Percentiles rank a stretch among this genome's conserved stretches.
These are phyloP conservation scores for Urechis unicinctus DNA, from an alignment of 2,888 invertebrate species.

Conservation along the genomic window DNA sequence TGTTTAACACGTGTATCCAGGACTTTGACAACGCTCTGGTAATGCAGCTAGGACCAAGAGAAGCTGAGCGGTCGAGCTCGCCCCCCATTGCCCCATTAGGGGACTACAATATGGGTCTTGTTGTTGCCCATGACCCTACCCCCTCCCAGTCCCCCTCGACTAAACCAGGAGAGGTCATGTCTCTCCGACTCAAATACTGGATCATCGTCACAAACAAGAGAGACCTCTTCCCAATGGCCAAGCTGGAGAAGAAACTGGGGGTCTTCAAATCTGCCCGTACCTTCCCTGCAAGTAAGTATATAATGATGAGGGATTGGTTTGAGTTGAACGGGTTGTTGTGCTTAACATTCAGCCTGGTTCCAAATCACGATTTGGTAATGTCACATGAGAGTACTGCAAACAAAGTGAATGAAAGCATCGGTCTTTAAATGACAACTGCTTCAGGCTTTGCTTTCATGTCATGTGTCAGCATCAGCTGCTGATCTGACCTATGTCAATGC, in stretches of 20 bases:
- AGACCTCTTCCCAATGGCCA: conserved; percentile 34
- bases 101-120: conserved; percentile 61
- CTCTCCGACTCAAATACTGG: conserved; percentile 58
- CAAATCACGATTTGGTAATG: too few relatives aligned
- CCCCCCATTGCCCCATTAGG: not conserved
- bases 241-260: conserved; percentile 58
- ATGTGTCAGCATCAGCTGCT: too few relatives aligned
- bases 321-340: too few relatives aligned
- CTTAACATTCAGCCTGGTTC: too few relatives aligned
- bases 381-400: too few relatives aligned
- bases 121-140: conserved; percentile 59
- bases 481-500: too few relatives aligned
- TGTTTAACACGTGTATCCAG: too few relatives aligned
- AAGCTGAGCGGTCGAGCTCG: not conserved
- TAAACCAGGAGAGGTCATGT: too few relatives aligned
- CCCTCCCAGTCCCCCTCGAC: not conserved
- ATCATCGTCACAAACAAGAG: conserved; percentile 57
- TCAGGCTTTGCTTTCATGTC: too few relatives aligned
- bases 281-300: conserved; percentile 13
- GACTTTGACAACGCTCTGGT: conserved; percentile 62
- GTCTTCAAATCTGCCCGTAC: conserved; percentile 59
- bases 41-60: conserved; percentile 51
- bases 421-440: too few relatives aligned
- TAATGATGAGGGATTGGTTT: too few relatives aligned
- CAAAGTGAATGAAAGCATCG: too few relatives aligned